Conservation (phyloP, 2,113 vertebrate genomes). For the Spermophilus dauricus region DNA sequence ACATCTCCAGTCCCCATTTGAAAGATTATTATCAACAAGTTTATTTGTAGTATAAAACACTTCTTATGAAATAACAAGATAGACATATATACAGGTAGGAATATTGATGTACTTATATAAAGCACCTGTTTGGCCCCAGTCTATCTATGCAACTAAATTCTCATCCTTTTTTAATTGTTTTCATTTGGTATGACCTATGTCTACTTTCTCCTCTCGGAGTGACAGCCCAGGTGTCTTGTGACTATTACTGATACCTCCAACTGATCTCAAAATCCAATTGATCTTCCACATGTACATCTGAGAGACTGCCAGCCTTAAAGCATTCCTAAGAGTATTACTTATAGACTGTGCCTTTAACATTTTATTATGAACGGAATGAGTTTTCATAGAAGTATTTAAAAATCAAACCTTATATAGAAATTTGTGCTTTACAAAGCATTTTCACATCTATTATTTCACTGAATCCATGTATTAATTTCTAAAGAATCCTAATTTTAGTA, state of each 20-base stretch:
- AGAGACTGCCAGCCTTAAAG: background rate
- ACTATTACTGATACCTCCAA: background rate
- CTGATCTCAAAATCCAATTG: background rate
- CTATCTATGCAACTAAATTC: background rate
- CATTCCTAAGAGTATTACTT: background rate
- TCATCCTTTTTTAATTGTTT: background rate
- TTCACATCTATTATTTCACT: background rate
- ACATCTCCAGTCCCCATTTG: too few species aligned
- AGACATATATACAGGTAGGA: background rate
- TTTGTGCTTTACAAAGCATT: background rate
- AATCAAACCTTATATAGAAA: background rate
- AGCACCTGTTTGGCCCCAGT: background rate
- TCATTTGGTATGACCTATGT: background rate
- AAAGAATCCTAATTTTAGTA: background rate
- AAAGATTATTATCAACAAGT: background rate
- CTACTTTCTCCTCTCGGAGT: background rate
- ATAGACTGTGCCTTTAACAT: background rate
- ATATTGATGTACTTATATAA: background rate
- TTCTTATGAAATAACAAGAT: background rate
- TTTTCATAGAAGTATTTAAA: background rate
- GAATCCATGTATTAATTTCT: background rate
- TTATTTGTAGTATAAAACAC: background rate
- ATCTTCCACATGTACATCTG: background rate
- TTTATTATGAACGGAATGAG: background rate
- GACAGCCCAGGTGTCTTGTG: background rate